Evolutionary conservation across 1,140 invertebrate species (phyloP).

Genomic region (Lordiphosa mommai): DNA sequence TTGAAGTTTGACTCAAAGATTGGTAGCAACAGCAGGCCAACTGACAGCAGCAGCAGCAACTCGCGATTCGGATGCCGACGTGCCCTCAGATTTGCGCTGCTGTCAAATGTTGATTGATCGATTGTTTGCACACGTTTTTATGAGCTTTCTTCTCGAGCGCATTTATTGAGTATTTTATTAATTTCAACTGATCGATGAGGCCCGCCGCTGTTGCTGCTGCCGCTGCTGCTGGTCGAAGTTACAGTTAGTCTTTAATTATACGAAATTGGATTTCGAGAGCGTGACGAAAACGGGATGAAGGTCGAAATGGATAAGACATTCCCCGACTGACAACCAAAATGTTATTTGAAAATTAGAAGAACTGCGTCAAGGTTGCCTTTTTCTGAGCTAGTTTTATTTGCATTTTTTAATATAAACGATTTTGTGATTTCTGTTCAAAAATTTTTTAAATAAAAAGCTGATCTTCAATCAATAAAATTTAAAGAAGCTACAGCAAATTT

Average conservation of each 20-base stretch:
- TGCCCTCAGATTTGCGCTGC: conserved; percentile 44
- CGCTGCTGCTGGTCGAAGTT: not conserved
- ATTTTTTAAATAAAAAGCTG: no score
- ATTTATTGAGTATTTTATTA: conserved; percentile 79
- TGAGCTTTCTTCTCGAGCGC: conserved; percentile 59
- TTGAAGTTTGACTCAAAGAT: conserved; percentile 73
- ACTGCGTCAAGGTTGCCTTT: no score
- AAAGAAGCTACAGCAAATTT: no score
- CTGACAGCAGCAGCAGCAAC: conserved; percentile 44
- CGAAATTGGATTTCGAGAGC: no score
- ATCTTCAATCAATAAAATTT: no score
- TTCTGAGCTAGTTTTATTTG: no score
- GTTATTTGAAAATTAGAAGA: no score
- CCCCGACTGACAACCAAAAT: no score
- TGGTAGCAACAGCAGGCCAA: conserved; percentile 64
- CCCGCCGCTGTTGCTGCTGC: conserved; percentile 15
- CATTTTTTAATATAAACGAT: no score
- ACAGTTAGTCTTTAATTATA: not conserved
- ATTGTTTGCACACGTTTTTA: conserved; percentile 78
- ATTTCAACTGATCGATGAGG: conserved; percentile 75
- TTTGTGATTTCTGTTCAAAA: no score
- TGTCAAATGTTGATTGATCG: conserved; percentile 77
- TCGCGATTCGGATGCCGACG: conserved; percentile 2
- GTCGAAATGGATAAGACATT: no score
- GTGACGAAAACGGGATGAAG: no score